Conservation (phyloP, 1,140 invertebrate genomes). For the Drosophila eugracilis region DNA sequence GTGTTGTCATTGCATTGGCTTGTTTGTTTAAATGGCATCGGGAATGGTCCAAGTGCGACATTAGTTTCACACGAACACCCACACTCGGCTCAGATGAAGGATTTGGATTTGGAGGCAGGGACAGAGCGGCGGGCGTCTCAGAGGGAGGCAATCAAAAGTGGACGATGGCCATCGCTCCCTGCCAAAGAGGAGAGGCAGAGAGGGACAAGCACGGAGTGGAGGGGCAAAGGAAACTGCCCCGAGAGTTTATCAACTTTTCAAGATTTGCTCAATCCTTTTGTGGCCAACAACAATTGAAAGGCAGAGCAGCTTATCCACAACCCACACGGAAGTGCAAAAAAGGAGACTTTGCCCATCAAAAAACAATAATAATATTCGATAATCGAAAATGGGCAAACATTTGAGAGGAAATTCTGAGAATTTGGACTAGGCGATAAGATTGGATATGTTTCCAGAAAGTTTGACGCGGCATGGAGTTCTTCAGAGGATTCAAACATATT, state of each 20-base stretch:
- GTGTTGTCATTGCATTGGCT: slow-evolving; percentile 59
- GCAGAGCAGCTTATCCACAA: slow-evolving; percentile 10
- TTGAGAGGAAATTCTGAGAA: neutral
- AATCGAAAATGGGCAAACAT: neutral
- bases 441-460: neutral
- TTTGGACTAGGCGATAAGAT: neutral
- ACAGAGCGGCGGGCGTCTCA: slow-evolving; percentile 11
- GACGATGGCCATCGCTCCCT: slow-evolving; percentile 61
- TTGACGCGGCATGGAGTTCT: neutral
- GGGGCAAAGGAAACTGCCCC: slow-evolving; percentile 15
- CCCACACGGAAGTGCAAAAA: neutral
- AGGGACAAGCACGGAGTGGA: neutral
- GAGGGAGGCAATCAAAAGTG: slow-evolving; percentile 38
- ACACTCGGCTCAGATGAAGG: slow-evolving; percentile 38
- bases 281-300: slow-evolving; percentile 29
- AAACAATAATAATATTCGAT: slow-evolving; percentile 45
- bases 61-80: slow-evolving; percentile 80
- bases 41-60: slow-evolving; percentile 52
- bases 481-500: neutral
- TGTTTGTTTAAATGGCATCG: slow-evolving; percentile 69
- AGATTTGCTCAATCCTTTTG: slow-evolving; percentile 61
- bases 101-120: neutral
- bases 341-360: slow-evolving; percentile 3
- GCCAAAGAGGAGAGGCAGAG: neutral
- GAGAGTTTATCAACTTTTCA: slow-evolving; percentile 70